phyloP scores from a whole-genome alignment of 2,888 invertebrate species.

The Rhyacophila evoluta region DNA sequence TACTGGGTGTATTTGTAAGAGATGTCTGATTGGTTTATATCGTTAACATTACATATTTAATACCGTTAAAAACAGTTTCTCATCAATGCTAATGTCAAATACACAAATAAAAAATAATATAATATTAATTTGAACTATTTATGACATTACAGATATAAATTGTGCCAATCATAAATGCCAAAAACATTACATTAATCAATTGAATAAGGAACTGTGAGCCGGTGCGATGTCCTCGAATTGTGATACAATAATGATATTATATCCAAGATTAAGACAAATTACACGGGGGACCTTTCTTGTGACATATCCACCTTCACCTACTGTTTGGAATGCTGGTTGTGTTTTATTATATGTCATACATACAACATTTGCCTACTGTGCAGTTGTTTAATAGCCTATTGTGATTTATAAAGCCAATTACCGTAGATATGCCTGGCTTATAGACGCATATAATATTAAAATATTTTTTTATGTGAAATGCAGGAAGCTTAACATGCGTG shows the following conservation, averaged over 20 bases:
- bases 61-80: no score
- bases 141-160: neutral
- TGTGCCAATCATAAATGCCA: neutral
- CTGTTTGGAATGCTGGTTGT: slow-evolving; percentile 33
- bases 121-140: no score
- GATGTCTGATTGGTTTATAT: no score
- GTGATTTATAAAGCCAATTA: neutral
- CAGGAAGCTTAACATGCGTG: no score
- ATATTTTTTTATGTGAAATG: no score
- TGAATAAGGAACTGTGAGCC: neutral
- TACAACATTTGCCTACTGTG: neutral
- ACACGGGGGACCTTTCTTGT: neutral
- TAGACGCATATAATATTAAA: no score
- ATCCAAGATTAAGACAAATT: neutral
- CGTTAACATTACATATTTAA: no score
- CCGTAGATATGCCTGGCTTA: no score
- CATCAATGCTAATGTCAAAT: no score
- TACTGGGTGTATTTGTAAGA: no score
- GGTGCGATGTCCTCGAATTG: neutral
- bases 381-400: neutral
- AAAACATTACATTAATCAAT: neutral
- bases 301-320: slow-evolving; percentile 32
- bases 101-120: no score
- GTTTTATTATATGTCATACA: neutral
- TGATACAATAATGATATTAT: neutral